Base-by-base conservation (phyloP, 1,140 invertebrate species). In the Pollicipes pollicipes region DNA sequence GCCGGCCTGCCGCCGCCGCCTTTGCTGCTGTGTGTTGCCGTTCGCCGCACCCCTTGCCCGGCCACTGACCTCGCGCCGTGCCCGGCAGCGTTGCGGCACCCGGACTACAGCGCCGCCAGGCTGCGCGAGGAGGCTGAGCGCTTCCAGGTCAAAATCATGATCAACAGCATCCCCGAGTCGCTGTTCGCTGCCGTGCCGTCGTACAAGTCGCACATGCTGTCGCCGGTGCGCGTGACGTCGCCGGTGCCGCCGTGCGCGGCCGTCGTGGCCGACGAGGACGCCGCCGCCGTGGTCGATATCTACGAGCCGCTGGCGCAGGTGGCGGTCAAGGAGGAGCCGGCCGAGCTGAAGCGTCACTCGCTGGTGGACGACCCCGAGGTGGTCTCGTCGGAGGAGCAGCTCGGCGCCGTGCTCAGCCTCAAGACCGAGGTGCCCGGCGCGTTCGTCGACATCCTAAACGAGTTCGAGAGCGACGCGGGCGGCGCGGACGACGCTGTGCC, bases 161-260 rank as follows among this genome's bases (percentile, higher is more conserved):
- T 66, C 64, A 29, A 66, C 64, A 66, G 64, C 64, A 29, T 66
- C 28, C 64, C 64, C n/a, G 64, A 66, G 27, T 28, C 64, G 64
- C 64, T 66, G 64, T 66, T 28, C 64, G 64, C 28, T n/a, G 64
- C 64, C 28, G 64, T 29, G 64, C 64, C 64, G 17, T 66, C 64
- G 10, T 66, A 66, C 28, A 28, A 66, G 64, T 29, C 64, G 64
- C 64, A 58, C 45, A 58, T 58, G 45, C 45, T 58, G 45, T 66
- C 64, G 64, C 64, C 64, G 64, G 27, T 66, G 64, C n/a, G 28
- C 27, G 27, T 28, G 10, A 27, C 64, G 64, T 66, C 64, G 1
- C 28, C 64, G 64, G 27, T 29, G 64, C 3, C 64, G 8, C 64
- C 64, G 27, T 66, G 45, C 45, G 45, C 24, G 45, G 13, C 64